Evolutionary conservation across 2,113 vertebrate species (phyloP).

Genomic region (Lepus europaeus): DNA sequence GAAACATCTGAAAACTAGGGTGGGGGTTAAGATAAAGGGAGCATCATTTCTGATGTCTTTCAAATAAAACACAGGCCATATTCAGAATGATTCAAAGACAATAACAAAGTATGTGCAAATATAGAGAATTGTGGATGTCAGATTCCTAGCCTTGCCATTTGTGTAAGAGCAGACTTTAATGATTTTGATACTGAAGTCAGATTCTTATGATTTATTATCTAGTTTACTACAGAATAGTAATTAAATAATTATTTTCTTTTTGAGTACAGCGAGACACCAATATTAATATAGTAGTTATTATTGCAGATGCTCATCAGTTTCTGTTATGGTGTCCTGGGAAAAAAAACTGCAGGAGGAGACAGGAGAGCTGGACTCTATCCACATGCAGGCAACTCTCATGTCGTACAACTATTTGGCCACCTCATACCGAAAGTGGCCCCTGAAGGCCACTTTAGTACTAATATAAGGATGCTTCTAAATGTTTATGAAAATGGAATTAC

Average conservation of each 20-base stretch:
- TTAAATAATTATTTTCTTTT: conserved; percentile 24
- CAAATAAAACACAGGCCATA: background rate
- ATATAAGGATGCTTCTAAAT: background rate
- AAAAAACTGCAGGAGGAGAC: background rate
- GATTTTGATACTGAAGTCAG: conserved; percentile 5
- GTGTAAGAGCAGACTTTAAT: background rate
- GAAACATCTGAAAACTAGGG: background rate
- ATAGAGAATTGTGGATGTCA: background rate
- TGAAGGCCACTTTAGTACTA: background rate
- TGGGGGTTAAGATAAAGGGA: background rate
- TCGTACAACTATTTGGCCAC: background rate
- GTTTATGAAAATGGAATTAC: too few species aligned
- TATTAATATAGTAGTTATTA: conserved; percentile 4
- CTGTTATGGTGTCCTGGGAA: background rate
- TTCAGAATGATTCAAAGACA: background rate
- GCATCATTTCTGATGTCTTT: background rate
- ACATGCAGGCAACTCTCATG: background rate
- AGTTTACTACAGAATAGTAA: background rate
- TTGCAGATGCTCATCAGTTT: background rate
- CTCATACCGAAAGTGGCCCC: background rate
- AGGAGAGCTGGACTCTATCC: background rate
- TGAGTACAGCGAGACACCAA: background rate
- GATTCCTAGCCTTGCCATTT: background rate
- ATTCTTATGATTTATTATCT: conserved; percentile 33
- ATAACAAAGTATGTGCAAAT: background rate